A percentile compares a stretch with the other conserved stretches of the same genome.
phyloP scores from a whole-genome alignment of 2,797 vertebrate species.

The Oreonectes daqikongensis region DNA sequence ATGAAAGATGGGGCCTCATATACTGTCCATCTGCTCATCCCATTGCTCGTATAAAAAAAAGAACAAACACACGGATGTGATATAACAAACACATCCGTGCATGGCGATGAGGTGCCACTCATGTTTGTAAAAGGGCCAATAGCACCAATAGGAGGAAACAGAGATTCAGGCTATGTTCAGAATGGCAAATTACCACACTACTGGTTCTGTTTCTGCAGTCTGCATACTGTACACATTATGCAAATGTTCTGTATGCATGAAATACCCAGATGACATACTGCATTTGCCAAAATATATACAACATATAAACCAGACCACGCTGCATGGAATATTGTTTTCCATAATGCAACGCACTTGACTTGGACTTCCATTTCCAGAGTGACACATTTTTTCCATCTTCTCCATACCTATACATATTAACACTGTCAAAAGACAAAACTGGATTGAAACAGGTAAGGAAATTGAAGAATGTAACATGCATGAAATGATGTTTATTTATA shows the following conservation, averaged over 20 bases:
- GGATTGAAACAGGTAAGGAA: background rate
- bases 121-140: background rate
- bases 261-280: background rate
- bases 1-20: constrained; percentile 49
- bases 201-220: background rate
- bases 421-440: background rate
- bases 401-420: too few species aligned
- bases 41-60: background rate
- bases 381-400: background rate
- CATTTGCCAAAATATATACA: background rate
- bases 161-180: background rate
- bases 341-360: background rate
- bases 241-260: background rate
- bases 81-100: background rate
- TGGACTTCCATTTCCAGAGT: background rate
- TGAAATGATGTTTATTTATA: too few species aligned
- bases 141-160: background rate
- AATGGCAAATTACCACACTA: background rate
- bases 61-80: constrained; percentile 5
- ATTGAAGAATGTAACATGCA: background rate
- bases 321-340: background rate
- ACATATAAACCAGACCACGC: background rate
- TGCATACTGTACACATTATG: background rate
- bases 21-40: constrained; percentile 51
- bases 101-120: background rate